Base-by-base conservation (phyloP, 2,888 invertebrate species). In the Odontocolon sp. region DNA sequence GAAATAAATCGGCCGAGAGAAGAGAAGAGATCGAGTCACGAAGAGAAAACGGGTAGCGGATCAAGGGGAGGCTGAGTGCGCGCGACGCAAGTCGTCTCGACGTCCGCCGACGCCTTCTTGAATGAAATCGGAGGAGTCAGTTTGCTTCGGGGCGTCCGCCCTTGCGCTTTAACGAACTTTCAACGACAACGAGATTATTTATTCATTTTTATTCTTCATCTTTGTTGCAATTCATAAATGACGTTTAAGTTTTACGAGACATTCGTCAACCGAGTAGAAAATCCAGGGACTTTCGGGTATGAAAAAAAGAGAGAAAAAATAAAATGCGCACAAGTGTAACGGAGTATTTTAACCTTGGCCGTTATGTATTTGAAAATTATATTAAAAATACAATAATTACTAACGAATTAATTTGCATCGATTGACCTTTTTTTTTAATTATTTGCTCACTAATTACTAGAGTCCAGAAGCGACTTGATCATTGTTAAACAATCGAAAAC, bases 21-120 rank as follows among this genome's bases (percentile, higher is more conserved):
- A 77, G 57, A 75, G 36, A 64, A 28, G 74, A 70, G 68, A 38
- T 61, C 69, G 8, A 42, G 6, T 11, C 61, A 70, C 28, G 57
- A 67, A 42, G 11, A 45, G 50, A 50, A 23, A 16, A 16, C 9
- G 40, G 57, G 36, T 47, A 11, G 47, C 40, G 33, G 26, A 59
- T 45, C 28, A 31, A 45, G 52, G 31, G 76, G 63, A 79, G 83
- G 86, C 86, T n/a, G 85, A 86, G 80, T 85, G 82, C 80, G 69
- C 76, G 74, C 50, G 31, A 6, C 14, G 40, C 52, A 42, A 67
- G 38, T 81, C 85, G 82, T 84, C 82, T 76, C 84, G 83, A 85
- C 82, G 82, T 73, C 83, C 84, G 82, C 84, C 83, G 82, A 84
- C 85, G 86, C 85, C 87, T 86, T 87, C 86, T 84, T 87, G 87